Conservation (phyloP, 1,140 invertebrate species). For the Chrysomallon squamiferum region DNA sequence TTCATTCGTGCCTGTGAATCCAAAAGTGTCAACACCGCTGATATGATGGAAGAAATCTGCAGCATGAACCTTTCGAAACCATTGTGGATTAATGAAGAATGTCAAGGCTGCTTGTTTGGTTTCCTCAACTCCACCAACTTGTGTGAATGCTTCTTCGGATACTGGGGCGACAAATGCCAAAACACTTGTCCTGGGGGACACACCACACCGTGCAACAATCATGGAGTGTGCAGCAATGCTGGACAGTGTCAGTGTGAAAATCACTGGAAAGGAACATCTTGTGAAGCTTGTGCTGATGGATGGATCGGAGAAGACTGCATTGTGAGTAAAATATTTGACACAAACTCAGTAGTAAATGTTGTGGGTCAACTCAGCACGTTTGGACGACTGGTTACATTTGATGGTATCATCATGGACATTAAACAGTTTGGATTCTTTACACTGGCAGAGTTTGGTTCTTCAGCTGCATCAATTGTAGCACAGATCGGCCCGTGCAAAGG, state of each 20-base stretch:
- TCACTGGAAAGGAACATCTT: conserved; percentile 34
- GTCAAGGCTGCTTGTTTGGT: conserved; percentile 31
- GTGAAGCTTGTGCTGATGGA: conserved; percentile 21
- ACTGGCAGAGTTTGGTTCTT: conserved; percentile 9
- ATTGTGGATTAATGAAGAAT: conserved; percentile 25
- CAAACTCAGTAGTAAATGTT: background rate
- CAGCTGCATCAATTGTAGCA: conserved; percentile 6
- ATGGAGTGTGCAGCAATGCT: conserved; percentile 25
- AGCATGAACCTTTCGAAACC: conserved; percentile 10
- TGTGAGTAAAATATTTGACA: conserved; percentile 14
- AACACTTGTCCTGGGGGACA: conserved; percentile 27
- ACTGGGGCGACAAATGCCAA: conserved; percentile 27
- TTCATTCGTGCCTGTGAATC: conserved; percentile 21
- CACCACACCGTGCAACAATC: conserved; percentile 25
- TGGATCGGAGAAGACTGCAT: conserved; percentile 35
- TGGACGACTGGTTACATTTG: conserved; percentile 29
- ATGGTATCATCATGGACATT: conserved; percentile 23
- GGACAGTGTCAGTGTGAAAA: conserved; percentile 29
- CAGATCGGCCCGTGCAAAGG: conserved; percentile 12
- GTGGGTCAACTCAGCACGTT: conserved; percentile 18
- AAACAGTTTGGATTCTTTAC: conserved; percentile 11
- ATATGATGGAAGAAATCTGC: conserved; percentile 15
- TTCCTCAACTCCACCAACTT: conserved; percentile 4
- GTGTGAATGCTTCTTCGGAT: conserved; percentile 32
- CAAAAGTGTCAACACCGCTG: background rate